Conservation (phyloP, 2,113 vertebrate species). For the Epinephelus lanceolatus region DNA sequence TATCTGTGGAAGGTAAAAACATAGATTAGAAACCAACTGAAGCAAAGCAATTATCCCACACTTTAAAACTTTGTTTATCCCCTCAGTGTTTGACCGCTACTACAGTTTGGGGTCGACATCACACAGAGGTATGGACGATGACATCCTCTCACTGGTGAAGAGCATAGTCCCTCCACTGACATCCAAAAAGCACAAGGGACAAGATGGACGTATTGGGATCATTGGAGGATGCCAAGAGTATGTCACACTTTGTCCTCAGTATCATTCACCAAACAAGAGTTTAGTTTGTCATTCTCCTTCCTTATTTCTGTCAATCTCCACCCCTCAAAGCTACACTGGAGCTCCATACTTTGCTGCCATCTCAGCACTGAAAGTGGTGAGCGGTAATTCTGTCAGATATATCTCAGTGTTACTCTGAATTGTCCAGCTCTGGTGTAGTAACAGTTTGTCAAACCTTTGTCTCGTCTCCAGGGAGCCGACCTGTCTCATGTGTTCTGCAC, state of each 20-base stretch:
- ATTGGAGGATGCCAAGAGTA: slow-evolving; percentile 97
- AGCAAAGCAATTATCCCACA: not conserved
- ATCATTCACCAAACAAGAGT: not conserved
- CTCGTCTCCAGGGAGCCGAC: slow-evolving; percentile 91
- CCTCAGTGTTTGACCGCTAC: slow-evolving; percentile 89
- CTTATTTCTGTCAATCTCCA: slow-evolving; percentile 13
- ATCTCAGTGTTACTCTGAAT: not conserved
- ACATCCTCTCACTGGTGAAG: slow-evolving; percentile 88
- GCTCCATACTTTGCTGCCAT: slow-evolving; percentile 98
- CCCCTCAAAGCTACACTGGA: slow-evolving; percentile 91
- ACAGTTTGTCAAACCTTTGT: not conserved
- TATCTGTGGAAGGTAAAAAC: not conserved
- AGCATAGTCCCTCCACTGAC: slow-evolving; percentile 90
- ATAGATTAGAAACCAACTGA: not conserved
- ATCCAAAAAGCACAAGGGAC: slow-evolving; percentile 94
- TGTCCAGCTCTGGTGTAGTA: not conserved
- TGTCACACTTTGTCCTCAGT: slow-evolving; percentile 66
- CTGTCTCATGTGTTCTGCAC: slow-evolving; percentile 97
- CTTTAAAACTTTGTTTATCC: slow-evolving; percentile 62
- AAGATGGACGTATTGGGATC: slow-evolving; percentile 94
- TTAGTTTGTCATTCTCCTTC: not conserved
- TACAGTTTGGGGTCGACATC: slow-evolving; percentile 84
- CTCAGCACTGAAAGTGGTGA: slow-evolving; percentile 96
- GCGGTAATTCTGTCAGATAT: slow-evolving; percentile 63
- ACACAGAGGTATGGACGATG: slow-evolving; percentile 89